Evolutionary conservation across 2,888 invertebrate genomes (phyloP), one percentile per base, ranked within the genome.

Genomic region (Yponomeuta evonymella): DNA sequence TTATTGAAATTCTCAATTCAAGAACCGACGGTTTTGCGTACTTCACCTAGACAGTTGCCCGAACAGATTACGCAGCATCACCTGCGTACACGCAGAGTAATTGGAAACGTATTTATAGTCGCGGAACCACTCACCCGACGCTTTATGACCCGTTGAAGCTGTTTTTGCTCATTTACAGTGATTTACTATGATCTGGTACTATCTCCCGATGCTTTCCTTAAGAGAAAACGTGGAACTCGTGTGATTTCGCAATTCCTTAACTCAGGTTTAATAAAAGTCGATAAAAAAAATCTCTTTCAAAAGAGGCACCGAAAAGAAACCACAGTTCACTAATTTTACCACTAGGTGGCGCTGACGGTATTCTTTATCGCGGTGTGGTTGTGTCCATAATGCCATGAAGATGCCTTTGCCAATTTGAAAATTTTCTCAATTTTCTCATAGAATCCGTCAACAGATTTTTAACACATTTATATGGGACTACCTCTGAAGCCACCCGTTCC

Each of bases 41-140:
- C 10, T 51, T 12, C 6, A 51, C 2, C 11, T 12, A 51, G 51
- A 12, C 51, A 51, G 51, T 51, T 51, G 12, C 51, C 51, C 51
- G 51, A 58, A 58, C 15, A 58, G 15, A 58, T 15, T 58, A 58
- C 51, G 51, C 51, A 58, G 51, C 51, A 58, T 15, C 51, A 58
- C 51, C 51, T 58, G 51, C 51, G 51, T 58, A 58, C 15, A 58
- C 51, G 51, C 51, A 51, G 11, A 51, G 51, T 58, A 58, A 58
- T 58, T 58, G 51, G 51, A 58, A 58, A 58, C 51, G 51, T 58
- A 58, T 58, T 58, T 58, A 58, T 58, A 58, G 51, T 58, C 15
- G 51, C 51, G 51, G 51, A 58, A 58, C 51, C 51, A 58, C 15
- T 58, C 51, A 5, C 51, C 51, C 51, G 12, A 12, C 15, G 15